phyloP scores from a whole-genome alignment of 2,888 invertebrate genomes.

The Mellilla xanthometata region DNA sequence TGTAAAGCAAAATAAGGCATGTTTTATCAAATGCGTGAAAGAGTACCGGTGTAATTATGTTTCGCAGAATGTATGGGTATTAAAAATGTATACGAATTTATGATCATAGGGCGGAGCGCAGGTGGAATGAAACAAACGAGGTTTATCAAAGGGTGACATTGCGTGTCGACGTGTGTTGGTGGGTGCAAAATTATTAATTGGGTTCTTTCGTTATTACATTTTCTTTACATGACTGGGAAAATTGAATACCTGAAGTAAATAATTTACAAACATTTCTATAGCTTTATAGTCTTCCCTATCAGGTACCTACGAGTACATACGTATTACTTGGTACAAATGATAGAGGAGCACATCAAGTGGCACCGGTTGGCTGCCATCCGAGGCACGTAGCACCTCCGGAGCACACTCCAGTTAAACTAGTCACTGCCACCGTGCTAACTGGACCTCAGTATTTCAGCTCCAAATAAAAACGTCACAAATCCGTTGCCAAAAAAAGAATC shows the following conservation, averaged over 20 bases:
- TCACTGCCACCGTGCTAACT: conserved; percentile 13
- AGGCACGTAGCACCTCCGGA: conserved; percentile 61
- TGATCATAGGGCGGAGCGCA: conserved; percentile 23
- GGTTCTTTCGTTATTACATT: no score
- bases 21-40: conserved; percentile 36
- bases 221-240: no score
- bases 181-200: no score
- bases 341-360: conserved; percentile 11
- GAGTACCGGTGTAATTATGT: conserved; percentile 37
- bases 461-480: no score
- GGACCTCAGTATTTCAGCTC: neutral
- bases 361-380: conserved; percentile 60
- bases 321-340: conserved; percentile 8
- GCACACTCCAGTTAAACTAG: conserved; percentile 54
- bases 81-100: conserved; percentile 29
- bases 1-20: conserved; percentile 37
- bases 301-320: no score
- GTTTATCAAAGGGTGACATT: conserved; percentile 21
- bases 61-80: conserved; percentile 25
- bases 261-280: no score
- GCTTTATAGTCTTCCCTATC: no score
- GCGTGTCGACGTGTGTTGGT: conserved; percentile 7
- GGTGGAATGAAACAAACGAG: conserved; percentile 25
- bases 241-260: no score
- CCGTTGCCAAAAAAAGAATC: no score